Conservation (phyloP, 2,888 invertebrate species). For the Resseliella maxima region DNA sequence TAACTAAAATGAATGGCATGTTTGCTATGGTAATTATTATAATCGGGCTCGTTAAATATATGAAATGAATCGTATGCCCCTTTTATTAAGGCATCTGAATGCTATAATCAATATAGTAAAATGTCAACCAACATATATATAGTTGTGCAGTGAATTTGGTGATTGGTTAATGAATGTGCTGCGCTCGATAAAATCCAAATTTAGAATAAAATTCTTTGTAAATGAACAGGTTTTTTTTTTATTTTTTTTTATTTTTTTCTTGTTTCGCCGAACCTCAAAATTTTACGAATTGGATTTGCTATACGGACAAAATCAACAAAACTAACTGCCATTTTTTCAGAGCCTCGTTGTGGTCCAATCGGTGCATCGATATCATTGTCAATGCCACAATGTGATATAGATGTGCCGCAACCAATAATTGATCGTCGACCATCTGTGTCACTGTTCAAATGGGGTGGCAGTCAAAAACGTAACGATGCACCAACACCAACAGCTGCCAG, state of each 20-base stretch:
- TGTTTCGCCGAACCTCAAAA: not conserved
- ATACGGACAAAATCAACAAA: conserved; percentile 55
- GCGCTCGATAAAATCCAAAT: no score
- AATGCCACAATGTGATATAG: conserved; percentile 72
- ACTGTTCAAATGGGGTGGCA: conserved; percentile 69
- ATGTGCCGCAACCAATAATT: conserved; percentile 78
- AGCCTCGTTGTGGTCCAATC: conserved; percentile 78
- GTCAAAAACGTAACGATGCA: conserved; percentile 62
- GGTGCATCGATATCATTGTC: conserved; percentile 69
- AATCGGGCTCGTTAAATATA: not conserved
- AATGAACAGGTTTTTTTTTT: no score
- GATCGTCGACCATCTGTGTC: conserved; percentile 76
- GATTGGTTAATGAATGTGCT: no score
- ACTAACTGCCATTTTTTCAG: conserved; percentile 72
- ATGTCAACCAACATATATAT: no score
- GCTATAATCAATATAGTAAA: no score
- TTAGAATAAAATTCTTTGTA: no score
- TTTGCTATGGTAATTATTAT: not conserved
- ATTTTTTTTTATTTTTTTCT: no score
- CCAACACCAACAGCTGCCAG: conserved; percentile 68
- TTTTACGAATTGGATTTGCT: not conserved
- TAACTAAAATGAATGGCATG: not conserved
- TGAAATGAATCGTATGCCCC: not conserved
- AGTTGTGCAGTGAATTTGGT: no score
- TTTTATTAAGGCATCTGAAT: no score